Evolutionary conservation across 2,113 vertebrate genomes (phyloP).

Genomic region (Tachycineta bicolor): DNA sequence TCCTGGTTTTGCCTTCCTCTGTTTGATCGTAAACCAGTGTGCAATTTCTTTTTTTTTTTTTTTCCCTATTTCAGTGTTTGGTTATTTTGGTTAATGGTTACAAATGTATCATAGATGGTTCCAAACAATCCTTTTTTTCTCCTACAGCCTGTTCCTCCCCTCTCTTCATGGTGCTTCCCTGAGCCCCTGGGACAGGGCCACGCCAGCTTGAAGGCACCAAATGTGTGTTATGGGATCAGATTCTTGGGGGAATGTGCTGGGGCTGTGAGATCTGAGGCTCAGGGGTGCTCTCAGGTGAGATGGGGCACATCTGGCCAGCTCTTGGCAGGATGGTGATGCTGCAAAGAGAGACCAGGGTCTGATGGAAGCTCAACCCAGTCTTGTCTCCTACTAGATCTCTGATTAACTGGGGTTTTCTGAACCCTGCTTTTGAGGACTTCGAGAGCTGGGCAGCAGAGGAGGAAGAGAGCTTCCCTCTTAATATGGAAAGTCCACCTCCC

Average conservation of each 20-base stretch:
- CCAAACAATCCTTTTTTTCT: constrained; percentile 7
- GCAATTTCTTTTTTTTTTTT: background rate
- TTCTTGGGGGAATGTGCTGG: background rate
- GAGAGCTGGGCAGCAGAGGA: background rate
- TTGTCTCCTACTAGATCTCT: background rate
- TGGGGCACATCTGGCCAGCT: background rate
- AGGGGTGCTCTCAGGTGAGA: background rate
- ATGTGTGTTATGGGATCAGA: background rate
- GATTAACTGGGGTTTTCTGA: background rate
- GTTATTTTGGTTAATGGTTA: constrained; percentile 22
- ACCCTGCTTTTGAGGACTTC: background rate
- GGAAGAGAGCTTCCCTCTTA: background rate
- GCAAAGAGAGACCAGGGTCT: background rate
- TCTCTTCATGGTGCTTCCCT: background rate
- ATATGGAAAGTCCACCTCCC: background rate
- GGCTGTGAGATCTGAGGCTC: background rate
- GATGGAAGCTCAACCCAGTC: background rate
- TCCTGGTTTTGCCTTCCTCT: background rate
- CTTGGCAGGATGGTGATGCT: background rate
- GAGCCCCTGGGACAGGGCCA: background rate
- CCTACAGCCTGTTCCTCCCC: background rate
- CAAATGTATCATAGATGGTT: background rate
- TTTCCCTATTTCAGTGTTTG: background rate
- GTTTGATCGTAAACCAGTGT: background rate
- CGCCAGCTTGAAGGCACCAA: constrained; percentile 4